Evolutionary conservation across 2,888 invertebrate genomes (phyloP).

Genomic region (Cosmia pyralina): DNA sequence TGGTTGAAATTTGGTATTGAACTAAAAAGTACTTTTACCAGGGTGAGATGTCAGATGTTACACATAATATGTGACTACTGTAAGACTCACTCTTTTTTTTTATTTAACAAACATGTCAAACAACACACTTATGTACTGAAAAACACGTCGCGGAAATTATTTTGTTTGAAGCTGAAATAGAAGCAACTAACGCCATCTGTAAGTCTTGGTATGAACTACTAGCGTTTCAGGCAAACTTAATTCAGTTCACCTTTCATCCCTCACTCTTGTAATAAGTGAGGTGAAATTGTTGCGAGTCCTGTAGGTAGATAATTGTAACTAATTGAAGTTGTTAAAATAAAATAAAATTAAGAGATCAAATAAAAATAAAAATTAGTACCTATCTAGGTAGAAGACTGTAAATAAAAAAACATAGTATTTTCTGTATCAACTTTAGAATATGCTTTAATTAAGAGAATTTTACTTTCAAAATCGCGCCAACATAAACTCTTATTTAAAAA

Average conservation of each 20-base stretch:
- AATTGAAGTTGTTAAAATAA: too few relatives aligned
- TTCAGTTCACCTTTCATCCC: background rate
- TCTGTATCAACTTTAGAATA: background rate
- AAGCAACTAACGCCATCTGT: constrained; percentile 47
- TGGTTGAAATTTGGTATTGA: too few relatives aligned
- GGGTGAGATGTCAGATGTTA: too few relatives aligned
- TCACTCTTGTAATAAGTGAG: background rate
- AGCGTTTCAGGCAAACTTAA: background rate
- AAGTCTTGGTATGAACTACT: background rate
- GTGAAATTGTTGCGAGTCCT: constrained; percentile 3
- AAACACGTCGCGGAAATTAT: too few relatives aligned
- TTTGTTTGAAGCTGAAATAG: background rate
- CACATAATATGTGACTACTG: too few relatives aligned
- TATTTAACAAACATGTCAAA: background rate
- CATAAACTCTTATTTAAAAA: constrained; percentile 22
- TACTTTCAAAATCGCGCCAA: background rate
- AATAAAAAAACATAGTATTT: background rate
- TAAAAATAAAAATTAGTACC: background rate
- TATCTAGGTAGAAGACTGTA: background rate
- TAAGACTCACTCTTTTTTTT: too few relatives aligned
- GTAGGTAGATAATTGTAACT: background rate
- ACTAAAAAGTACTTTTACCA: too few relatives aligned
- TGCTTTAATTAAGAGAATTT: background rate
- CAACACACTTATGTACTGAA: too few relatives aligned
- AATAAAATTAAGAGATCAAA: background rate